Conservation (phyloP, 2,888 invertebrate species). For the Cryptosula pallasiana region DNA sequence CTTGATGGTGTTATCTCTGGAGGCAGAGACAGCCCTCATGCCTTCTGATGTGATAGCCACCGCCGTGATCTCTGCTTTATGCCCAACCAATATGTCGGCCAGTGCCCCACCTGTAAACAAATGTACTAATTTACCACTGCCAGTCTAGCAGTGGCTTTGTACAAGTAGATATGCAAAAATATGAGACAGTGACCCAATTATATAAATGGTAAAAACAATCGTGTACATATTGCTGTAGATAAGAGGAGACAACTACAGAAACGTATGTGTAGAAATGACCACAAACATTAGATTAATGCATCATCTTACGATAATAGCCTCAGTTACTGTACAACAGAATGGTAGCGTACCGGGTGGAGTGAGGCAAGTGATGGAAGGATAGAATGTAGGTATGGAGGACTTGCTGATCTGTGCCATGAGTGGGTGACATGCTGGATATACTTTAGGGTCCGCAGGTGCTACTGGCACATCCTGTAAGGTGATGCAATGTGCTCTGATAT, state of each 20-base stretch:
- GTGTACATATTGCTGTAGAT: no score
- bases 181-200: no score
- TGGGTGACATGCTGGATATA: constrained; percentile 39
- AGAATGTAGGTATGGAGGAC: constrained; percentile 38
- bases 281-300: no score
- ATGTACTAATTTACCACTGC: background rate
- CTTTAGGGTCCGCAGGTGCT: constrained; percentile 42
- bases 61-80: constrained; percentile 45
- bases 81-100: constrained; percentile 46
- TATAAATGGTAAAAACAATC: no score
- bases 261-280: no score
- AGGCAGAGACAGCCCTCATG: constrained; percentile 40
- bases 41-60: constrained; percentile 43
- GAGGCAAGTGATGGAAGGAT: constrained; percentile 46
- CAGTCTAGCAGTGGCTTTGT: background rate
- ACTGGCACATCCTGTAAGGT: constrained; percentile 35
- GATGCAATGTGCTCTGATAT: no score
- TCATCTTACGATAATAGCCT: no score
- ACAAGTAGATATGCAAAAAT: no score
- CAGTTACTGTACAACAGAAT: no score
- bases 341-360: constrained; percentile 39
- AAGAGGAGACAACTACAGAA: no score
- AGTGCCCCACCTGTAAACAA: constrained; percentile 36
- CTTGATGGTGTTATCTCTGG: constrained; percentile 46
- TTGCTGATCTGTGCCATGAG: constrained; percentile 38